These are phyloP conservation scores for Liodrosophila aerea DNA, from an alignment of 2,888 invertebrate species.

Conservation along the genomic window DNA sequence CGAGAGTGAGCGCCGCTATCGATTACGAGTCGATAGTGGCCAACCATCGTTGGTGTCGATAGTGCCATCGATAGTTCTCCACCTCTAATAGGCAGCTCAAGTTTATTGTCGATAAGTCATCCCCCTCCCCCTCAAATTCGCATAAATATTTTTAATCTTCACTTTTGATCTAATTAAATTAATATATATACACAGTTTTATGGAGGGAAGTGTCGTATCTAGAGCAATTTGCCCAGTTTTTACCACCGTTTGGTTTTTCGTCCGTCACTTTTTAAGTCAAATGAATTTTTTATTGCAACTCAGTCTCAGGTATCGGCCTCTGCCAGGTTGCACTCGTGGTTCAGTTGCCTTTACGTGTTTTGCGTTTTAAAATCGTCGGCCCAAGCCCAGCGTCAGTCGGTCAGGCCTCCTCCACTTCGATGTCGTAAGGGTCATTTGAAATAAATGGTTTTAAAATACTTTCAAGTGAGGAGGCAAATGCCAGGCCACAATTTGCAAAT, in stretches of 20 bases:
- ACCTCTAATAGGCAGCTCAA: too few relatives aligned
- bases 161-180: too few relatives aligned
- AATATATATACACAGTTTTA: too few relatives aligned
- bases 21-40: too few relatives aligned
- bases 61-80: too few relatives aligned
- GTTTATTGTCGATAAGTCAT: too few relatives aligned
- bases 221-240: too few relatives aligned
- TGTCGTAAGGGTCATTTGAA: constrained; percentile 55
- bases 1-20: too few relatives aligned
- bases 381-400: constrained; percentile 21
- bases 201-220: too few relatives aligned
- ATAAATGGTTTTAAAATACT: constrained; percentile 75
- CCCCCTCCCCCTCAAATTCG: too few relatives aligned
- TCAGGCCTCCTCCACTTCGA: constrained; percentile 7
- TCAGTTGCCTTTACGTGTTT: constrained; percentile 62
- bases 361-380: constrained; percentile 60
- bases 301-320: constrained; percentile 8
- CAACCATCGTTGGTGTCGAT: too few relatives aligned
- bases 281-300: constrained; percentile 72
- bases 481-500: constrained; percentile 62
- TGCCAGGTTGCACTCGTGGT: constrained; percentile 35
- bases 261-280: constrained; percentile 68
- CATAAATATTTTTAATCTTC: too few relatives aligned
- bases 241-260: constrained; percentile 20
- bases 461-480: constrained; percentile 52